phyloP scores from a whole-genome alignment of 2,797 vertebrate genomes.

The Dipus sagitta region DNA sequence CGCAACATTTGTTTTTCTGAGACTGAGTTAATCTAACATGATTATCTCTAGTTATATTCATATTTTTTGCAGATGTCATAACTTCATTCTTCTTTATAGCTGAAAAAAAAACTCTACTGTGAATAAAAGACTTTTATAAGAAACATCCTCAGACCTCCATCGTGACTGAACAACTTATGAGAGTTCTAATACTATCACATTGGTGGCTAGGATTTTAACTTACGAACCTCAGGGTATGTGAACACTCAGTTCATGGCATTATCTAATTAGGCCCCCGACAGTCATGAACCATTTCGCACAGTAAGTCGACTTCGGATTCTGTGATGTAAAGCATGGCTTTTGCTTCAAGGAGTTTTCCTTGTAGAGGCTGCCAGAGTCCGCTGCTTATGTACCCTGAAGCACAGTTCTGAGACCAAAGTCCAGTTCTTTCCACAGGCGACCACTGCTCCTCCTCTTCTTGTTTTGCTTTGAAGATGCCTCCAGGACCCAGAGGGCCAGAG shows the following conservation, averaged over 20 bases:
- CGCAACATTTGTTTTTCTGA: too few species aligned
- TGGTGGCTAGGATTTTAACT: neutral
- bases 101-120: neutral
- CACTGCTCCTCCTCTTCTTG: neutral
- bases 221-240: neutral
- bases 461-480: conserved; percentile 14
- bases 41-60: too few species aligned
- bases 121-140: neutral
- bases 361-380: neutral
- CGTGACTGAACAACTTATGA: neutral
- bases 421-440: rapidly evolving
- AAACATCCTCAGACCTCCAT: neutral
- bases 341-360: neutral
- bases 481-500: neutral
- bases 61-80: too few species aligned
- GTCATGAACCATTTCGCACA: neutral
- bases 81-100: too few species aligned
- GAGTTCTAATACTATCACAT: neutral
- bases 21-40: too few species aligned
- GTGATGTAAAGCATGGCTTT: neutral
- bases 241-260: too few species aligned
- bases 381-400: neutral
- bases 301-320: neutral
- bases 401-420: neutral
- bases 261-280: neutral